A percentile compares a stretch with the other conserved stretches of the same genome.
These are phyloP conservation scores for Melanargia galathea DNA, from an alignment of 2,888 invertebrate genomes.

Conservation along the genomic window DNA sequence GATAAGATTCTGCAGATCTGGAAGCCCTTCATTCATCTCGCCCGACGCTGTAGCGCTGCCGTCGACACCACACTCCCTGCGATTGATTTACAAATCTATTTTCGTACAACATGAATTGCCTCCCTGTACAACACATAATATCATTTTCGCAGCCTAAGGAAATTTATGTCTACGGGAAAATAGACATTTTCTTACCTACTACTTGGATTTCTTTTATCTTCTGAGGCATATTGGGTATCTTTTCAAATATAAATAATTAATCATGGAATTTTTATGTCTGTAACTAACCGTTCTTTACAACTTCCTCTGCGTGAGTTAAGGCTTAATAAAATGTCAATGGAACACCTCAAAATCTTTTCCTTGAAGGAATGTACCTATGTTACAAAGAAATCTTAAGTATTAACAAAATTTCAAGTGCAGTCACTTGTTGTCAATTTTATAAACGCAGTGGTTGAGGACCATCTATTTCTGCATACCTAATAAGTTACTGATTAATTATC, in stretches of 20 bases:
- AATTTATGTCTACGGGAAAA: neutral
- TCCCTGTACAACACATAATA: slow-evolving; percentile 3
- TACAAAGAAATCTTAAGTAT: no score
- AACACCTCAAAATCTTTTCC: no score
- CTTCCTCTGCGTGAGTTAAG: no score
- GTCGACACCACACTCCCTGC: slow-evolving; percentile 2
- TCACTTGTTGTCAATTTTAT: no score
- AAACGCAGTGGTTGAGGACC: no score
- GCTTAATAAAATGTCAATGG: no score
- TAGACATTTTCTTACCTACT: neutral
- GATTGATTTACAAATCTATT: slow-evolving; percentile 19
- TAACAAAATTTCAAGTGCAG: no score
- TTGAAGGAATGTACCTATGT: no score
- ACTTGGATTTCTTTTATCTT: neutral
- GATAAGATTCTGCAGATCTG: neutral
- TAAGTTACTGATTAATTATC: no score
- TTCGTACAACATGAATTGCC: neutral
- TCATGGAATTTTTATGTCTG: no score
- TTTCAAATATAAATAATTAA: neutral
- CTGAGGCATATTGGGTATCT: neutral
- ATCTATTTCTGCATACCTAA: no score
- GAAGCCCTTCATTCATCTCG: slow-evolving; percentile 1
- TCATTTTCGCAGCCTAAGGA: neutral
- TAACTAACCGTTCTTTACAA: no score
- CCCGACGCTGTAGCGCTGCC: neutral